Evolutionary conservation across 1,140 invertebrate species (phyloP).

Genomic region (Cotesia glomerata): DNA sequence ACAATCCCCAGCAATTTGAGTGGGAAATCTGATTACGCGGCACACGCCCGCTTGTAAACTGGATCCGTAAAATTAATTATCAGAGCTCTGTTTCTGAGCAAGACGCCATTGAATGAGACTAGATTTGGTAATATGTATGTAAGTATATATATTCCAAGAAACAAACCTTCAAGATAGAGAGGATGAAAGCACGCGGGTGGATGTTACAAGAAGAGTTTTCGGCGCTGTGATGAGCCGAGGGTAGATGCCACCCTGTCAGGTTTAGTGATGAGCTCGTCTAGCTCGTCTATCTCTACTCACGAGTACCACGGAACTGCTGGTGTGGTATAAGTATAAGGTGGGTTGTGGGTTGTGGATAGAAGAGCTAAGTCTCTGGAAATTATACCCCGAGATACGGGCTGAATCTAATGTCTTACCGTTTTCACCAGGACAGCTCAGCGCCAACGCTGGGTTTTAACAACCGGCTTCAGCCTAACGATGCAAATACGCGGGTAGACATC

Average conservation of each 20-base stretch:
- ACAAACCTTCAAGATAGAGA: not conserved
- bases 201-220: not conserved
- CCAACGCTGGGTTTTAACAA: slow-evolving; percentile 44
- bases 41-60: slow-evolving; percentile 56
- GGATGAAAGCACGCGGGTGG: not conserved
- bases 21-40: slow-evolving; percentile 55
- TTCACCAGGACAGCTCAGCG: slow-evolving; percentile 33
- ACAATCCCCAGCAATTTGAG: slow-evolving; percentile 58
- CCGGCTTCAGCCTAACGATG: slow-evolving; percentile 54
- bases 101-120: slow-evolving; percentile 30
- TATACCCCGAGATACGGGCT: slow-evolving; percentile 46
- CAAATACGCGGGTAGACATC: slow-evolving; percentile 42
- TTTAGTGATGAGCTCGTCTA: slow-evolving; percentile 29
- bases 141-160: not conserved
- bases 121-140: slow-evolving; percentile 4
- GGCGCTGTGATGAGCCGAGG: too few relatives aligned
- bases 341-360: not conserved
- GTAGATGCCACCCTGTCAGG: slow-evolving; percentile 2
- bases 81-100: slow-evolving; percentile 39
- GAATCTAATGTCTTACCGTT: slow-evolving; percentile 45
- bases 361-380: slow-evolving; percentile 42
- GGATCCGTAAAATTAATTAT: slow-evolving; percentile 63
- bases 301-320: slow-evolving; percentile 13
- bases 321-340: slow-evolving; percentile 22
- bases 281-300: slow-evolving; percentile 11